phyloP scores from a whole-genome alignment of 2,113 vertebrate genomes.

The Naja naja region DNA sequence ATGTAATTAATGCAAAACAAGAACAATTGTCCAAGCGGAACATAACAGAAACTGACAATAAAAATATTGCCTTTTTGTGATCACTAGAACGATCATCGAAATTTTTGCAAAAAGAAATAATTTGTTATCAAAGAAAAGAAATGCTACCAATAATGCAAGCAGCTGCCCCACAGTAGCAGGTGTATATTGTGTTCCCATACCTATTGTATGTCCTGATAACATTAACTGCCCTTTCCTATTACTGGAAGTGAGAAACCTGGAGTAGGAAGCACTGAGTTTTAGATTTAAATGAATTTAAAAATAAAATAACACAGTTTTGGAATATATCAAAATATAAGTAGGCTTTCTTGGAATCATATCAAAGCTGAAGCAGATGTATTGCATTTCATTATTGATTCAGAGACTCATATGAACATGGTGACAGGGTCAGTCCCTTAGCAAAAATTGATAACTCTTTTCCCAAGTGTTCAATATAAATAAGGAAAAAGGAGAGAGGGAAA shows the following conservation, averaged over 20 bases:
- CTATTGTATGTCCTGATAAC: neutral
- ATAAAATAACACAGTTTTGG: neutral
- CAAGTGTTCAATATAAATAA: neutral
- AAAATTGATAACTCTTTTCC: neutral
- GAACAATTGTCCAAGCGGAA: slow-evolving; percentile 46
- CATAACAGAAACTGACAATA: slow-evolving; percentile 50
- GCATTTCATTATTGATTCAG: neutral
- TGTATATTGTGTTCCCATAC: neutral
- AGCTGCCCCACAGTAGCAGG: neutral
- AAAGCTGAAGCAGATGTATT: neutral
- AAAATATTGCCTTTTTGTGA: slow-evolving; percentile 51
- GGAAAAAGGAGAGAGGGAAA: neutral
- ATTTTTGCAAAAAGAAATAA: slow-evolving; percentile 43
- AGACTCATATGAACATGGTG: neutral
- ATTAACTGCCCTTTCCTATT: neutral
- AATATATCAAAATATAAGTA: neutral
- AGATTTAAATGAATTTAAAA: neutral
- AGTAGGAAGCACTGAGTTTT: neutral
- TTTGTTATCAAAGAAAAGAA: slow-evolving; percentile 38
- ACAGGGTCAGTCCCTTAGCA: neutral
- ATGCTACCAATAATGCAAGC: slow-evolving; percentile 26
- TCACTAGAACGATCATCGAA: slow-evolving; percentile 53
- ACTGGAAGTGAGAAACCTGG: neutral
- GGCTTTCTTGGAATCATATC: neutral
- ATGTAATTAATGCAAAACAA: slow-evolving; percentile 56